Base-by-base conservation (phyloP, 2,113 vertebrate genomes). In the Catharus fuscescens region DNA sequence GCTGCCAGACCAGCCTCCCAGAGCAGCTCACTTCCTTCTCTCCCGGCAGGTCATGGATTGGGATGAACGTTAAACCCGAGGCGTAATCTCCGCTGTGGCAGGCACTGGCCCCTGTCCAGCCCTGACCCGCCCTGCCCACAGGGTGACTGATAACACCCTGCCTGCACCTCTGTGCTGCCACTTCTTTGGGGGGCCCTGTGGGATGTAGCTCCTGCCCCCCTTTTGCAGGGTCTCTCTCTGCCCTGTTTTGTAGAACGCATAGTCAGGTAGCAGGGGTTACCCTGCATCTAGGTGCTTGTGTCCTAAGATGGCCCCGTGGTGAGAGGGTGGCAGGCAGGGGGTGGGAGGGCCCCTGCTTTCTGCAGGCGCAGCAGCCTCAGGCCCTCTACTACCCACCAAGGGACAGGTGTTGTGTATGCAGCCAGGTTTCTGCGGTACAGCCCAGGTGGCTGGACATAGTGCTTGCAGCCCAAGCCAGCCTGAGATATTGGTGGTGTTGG, bases 31-130 rank as follows among this genome's bases (percentile, higher is more conserved):
- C 20, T 21, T 60, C 47, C 20, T 52, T 92, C 32, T 67, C 45
- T 72, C 32, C 42, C 18, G 62, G 52, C 90, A 62, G 74, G 76
- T 72, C 8, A 1, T 48, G 32, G 81, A 40, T 53, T 0, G 11
- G 52, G 84, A 42, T 2, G 48, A 71, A 86, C 90, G 77, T 96
- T 95, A 80, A 81, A 64, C 48, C 8, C 10, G 1, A 64, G 59
- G 26, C 10, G 5, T 96, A 96, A 97, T 97, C 96, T 93, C 28
- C 14, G 3, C 28, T n/a, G 25, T 54, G 6, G 17, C 93, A 93
- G 95, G 50, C 87, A 0, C 57, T 82, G 79, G 77, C 77, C 81
- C n/a, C 57, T 79, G 79, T 90, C 65, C 6, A 17, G 78, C 57
- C 71, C 65, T 11, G 4, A 38, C 79, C 88, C 86, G 13, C 93